Evolutionary conservation across 2,888 invertebrate species (phyloP), one percentile per base, ranked within the genome.

Genomic region (Macropis europaea): DNA sequence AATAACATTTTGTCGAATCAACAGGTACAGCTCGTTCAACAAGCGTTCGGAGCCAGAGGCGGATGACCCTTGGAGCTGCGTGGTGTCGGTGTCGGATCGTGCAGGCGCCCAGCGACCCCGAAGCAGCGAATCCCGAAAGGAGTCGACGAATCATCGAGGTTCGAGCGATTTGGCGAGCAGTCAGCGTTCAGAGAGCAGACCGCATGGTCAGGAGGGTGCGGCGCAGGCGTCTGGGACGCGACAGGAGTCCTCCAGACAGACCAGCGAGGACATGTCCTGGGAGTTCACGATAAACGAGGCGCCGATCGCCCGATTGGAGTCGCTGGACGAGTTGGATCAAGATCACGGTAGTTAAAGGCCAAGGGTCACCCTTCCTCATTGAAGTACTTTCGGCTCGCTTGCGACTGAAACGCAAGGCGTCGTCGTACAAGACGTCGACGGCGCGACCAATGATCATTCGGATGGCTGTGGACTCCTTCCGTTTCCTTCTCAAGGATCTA

Each of bases 301-400:
- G 75, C 94, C 93, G 38, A 93, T 94, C 76, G 94, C 93, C 60
- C 92, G 93, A 87, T 90, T 93, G 82, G 94, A 94, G 87, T 93
- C 93, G 42, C 88, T 93, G 82, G 94, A 93, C 85, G 93, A 93
- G 89, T 90, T 93, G 78, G 92, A 92, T 86, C 91, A 93, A 88
- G 93, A 91, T 85, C 91, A 91, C 69, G 88, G 85, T 54, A 86
- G 85, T 87, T 86, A 85, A n/a, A 82, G 73, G 48, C 22, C 61
- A 38, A 28, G 54, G 48, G 30, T 69, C 50, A 19, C 28, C 47
- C 48, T 53, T 48, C 43, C n/a, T 48, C 45, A n/a, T 43, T 19
- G 28, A 59, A 54, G 13, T 15, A 60, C 32, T 38, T 66, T 47
- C 47, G 53, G 38, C 40, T 38, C 48, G 59, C 42, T 48, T 42